Conservation (phyloP, 2,113 vertebrate species). For the Crotalus viridis region DNA sequence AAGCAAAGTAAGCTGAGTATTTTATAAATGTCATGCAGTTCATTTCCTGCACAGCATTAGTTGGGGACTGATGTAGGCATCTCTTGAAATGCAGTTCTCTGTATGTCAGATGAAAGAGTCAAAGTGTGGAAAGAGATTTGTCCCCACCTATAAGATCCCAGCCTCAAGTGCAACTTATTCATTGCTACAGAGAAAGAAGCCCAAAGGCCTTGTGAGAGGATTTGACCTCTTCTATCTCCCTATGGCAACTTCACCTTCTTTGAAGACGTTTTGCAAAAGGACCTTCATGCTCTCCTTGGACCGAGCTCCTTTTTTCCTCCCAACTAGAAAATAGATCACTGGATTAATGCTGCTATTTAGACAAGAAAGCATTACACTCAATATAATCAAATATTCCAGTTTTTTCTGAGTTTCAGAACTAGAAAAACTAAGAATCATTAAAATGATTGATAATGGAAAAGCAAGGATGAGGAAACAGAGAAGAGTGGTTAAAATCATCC, state of each 20-base stretch:
- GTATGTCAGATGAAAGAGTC: not conserved
- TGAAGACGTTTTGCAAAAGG: not conserved
- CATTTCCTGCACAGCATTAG: too few relatives aligned
- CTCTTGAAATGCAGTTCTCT: too few relatives aligned
- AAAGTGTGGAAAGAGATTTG: not conserved
- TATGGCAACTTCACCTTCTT: too few relatives aligned
- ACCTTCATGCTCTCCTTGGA: not conserved
- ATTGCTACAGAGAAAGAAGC: not conserved
- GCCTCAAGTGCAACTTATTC: not conserved
- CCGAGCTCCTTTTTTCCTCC: not conserved
- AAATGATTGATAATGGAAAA: not conserved
- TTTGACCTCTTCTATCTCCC: too few relatives aligned
- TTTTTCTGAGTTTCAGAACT: fast-evolving
- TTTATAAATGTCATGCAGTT: too few relatives aligned
- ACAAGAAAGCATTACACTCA: not conserved
- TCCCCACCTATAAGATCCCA: not conserved
- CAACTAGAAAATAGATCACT: not conserved
- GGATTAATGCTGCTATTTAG: not conserved
- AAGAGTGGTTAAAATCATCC: conserved; percentile 46
- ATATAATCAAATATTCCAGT: fast-evolving
- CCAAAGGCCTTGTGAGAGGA: too few relatives aligned
- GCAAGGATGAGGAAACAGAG: conserved; percentile 56
- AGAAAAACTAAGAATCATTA: fast-evolving
- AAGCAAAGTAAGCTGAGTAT: too few relatives aligned
- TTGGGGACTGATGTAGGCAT: too few relatives aligned